phyloP scores from a whole-genome alignment of 2,113 vertebrate species.

The Strix aluco region DNA sequence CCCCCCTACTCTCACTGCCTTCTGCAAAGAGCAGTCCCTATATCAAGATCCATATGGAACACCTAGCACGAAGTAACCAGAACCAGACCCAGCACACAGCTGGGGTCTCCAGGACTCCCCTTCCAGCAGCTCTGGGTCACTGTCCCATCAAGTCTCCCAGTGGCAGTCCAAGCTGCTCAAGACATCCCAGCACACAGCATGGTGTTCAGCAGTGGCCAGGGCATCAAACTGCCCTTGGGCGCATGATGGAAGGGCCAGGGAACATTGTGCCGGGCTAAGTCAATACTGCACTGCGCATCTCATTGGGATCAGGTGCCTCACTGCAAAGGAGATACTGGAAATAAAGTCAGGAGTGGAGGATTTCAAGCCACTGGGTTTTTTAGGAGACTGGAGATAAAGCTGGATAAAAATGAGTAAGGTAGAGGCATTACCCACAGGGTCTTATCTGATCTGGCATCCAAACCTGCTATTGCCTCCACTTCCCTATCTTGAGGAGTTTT shows the following conservation, averaged over 20 bases:
- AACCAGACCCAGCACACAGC: neutral
- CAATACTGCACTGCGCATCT: neutral
- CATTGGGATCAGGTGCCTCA: neutral
- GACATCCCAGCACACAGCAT: accelerated
- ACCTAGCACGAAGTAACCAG: neutral
- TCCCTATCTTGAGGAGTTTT: constrained; percentile 51
- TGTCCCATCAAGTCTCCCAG: neutral
- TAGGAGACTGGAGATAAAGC: constrained; percentile 2
- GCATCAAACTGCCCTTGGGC: neutral
- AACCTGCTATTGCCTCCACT: constrained; percentile 53
- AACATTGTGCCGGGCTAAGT: neutral
- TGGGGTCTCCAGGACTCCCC: neutral
- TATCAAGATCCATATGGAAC: accelerated
- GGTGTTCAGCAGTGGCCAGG: neutral
- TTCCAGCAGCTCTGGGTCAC: neutral
- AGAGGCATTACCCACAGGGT: constrained; percentile 56
- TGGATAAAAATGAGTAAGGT: constrained; percentile 50
- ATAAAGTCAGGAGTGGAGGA: neutral
- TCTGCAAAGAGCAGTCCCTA: neutral
- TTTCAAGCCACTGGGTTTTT: neutral
- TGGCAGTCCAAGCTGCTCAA: neutral
- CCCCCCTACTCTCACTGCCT: neutral
- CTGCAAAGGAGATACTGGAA: neutral
- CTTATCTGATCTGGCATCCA: constrained; percentile 63
- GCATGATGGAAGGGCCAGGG: accelerated